Evolutionary conservation across 53 echinoderm and acorn worm genomes (phyloP).

Genomic region (Mesocentrotus franciscanus): DNA sequence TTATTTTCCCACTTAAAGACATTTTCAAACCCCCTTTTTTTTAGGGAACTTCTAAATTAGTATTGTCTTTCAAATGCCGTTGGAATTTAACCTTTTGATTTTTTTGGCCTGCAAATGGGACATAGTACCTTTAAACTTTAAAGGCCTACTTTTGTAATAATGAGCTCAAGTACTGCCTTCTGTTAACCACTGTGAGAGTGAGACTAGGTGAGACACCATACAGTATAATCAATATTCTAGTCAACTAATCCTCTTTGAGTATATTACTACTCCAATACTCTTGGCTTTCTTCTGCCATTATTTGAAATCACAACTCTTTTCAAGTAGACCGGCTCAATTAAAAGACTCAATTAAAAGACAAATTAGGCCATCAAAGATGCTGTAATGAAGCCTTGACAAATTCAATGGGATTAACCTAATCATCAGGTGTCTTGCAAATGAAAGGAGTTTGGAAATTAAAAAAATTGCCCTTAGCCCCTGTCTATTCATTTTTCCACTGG

Average conservation of each 20-base stretch:
- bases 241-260: neutral
- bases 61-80: too few relatives aligned
- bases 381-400: neutral
- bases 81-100: too few relatives aligned
- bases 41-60: too few relatives aligned
- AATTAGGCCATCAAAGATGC: neutral
- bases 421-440: neutral
- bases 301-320: neutral
- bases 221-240: constrained; percentile 22
- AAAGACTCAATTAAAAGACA: neutral
- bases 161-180: neutral
- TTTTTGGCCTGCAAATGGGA: too few relatives aligned
- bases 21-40: too few relatives aligned
- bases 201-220: neutral
- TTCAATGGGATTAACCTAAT: neutral
- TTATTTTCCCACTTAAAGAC: too few relatives aligned
- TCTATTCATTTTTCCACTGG: neutral
- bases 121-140: too few relatives aligned
- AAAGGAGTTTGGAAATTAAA: neutral
- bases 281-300: neutral
- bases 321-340: neutral
- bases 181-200: neutral
- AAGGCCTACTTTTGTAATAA: too few relatives aligned
- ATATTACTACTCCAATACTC: neutral
- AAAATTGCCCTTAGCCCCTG: neutral